Base-by-base conservation (phyloP, 1,140 invertebrate species). In the Rhagoletis pomonella region DNA sequence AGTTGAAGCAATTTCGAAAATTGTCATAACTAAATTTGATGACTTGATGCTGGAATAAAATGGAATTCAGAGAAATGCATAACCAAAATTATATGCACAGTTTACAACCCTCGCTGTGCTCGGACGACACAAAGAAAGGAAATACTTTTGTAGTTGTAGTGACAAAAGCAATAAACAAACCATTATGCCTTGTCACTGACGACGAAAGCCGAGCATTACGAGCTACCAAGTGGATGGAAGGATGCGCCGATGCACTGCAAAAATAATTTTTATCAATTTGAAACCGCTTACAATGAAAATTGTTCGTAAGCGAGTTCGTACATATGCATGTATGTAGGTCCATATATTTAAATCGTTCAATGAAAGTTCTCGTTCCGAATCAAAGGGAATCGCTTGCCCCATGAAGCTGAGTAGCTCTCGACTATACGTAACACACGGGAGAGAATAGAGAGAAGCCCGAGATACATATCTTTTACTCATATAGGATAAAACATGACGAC, bases 11-110 rank as follows among this genome's bases (percentile, higher is more conserved):
- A 85, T 85, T 9, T 62, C 42, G 58, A 85, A 64, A 87, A 87
- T 88, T 87, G 88, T 88, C 89, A 90, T 89, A 91, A 88, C 86
- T 89, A 91, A 91, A 91, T 90, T 90, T 90, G 90, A 81, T 89
- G 86, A 88, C 60, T 86, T 86, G 50, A 65, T 89, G 87, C 84
- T 87, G 10, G 17, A 42, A 85, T 6, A 81, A 81, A 81, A 55
- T 44, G 55, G 73, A 29, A 81, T 44, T 81, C 73, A 42, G 44
- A 73, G 67, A 73, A 73, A 44, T 73, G 67, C 42, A 73, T 73
- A 44, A 4, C 42, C 17, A 39, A 73, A 73, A 73, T 44, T 44
- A n/a, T 44, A 47, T 73, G 42, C 42, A 73, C 14, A 47, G 3
- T 17, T n/a, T 39, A 42, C 67, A 81, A 81, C 73, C 73, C 73